Base-by-base conservation (phyloP, 2,888 invertebrate species). In the Phlogophora meticulosa region DNA sequence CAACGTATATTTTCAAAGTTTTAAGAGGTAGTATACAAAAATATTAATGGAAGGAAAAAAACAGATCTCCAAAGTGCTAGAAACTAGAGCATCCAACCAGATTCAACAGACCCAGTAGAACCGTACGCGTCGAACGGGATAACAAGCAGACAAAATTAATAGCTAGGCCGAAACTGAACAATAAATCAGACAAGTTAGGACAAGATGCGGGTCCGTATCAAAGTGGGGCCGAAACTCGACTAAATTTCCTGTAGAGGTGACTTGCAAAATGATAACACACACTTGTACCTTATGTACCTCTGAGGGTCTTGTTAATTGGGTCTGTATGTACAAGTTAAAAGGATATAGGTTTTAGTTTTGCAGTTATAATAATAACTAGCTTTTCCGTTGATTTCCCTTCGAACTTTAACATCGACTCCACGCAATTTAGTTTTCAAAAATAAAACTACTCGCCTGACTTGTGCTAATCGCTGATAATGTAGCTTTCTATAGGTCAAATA, bases 171-270 rank as follows among this genome's bases (percentile, higher is more conserved):
- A 55, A 53, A 48, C 62, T 63, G 64, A 65, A 82, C 80, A 70
- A 80, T 81, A 81, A 78, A 81, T 80, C 82, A 81, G 69, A 15
- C 57, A 74, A 78, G 60, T 78, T 73, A 46, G 65, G 68, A 57
- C 59, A 71, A 67, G 78, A 82, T 80, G 81, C 79, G 81, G 82
- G 81, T 52, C 17, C 48, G 70, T 82, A 82, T 80, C 80, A 71
- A 69, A 74, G 52, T 70, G 42, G 59, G 52, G 46, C 55, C 52
- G 38, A 80, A 67, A 70, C 64, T 79, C 55, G 38, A 52, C 66
- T 51, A 56, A 78, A 62, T 82, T 75, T 55, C 42, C 57, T 71
- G 28, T 24, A 53, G 65, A 76, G 79, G 81, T 80, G 81, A 79
- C 79, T 76, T 79, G 79, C 76, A 5, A 62, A 73, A 72, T 60